Conservation (phyloP, 1,140 invertebrate genomes). For the Cheumatopsyche charites region DNA sequence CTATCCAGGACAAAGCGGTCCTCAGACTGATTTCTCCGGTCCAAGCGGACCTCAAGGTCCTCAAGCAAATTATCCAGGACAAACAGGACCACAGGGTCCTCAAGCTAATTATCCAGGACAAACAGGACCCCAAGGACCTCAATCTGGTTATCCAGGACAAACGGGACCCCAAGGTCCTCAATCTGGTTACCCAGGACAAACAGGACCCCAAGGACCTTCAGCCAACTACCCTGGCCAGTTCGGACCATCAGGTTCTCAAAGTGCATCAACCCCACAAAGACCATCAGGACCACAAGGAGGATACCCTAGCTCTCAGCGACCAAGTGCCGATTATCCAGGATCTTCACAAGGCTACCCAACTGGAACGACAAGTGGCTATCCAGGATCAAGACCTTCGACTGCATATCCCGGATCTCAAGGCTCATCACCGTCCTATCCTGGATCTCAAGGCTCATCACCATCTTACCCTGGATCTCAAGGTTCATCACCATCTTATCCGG, state of each 20-base stretch:
- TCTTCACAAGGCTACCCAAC: conserved; percentile 43
- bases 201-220: conserved; percentile 61
- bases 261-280: conserved; percentile 46
- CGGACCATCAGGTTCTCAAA: conserved; percentile 50
- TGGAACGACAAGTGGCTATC: conserved; percentile 45
- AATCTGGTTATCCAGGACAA: conserved; percentile 37
- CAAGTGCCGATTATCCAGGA: conserved; percentile 42
- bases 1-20: conserved; percentile 51
- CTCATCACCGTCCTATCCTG: conserved; percentile 47
- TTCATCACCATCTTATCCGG: conserved; percentile 46
- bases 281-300: conserved; percentile 49
- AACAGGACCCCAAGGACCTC: conserved; percentile 55
- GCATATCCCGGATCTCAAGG: conserved; percentile 45
- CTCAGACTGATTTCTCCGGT: conserved; percentile 51
- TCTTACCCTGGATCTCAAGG: conserved; percentile 46
- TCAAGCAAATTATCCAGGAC: conserved; percentile 51
- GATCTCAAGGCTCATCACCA: conserved; percentile 40
- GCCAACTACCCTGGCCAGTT: conserved; percentile 63
- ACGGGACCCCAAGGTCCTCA: conserved; percentile 50
- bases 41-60: conserved; percentile 51
- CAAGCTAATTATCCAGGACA: conserved; percentile 51
- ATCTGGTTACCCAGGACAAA: conserved; percentile 50
- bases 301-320: conserved; percentile 46
- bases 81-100: conserved; percentile 58
- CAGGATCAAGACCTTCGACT: conserved; percentile 46